Evolutionary conservation across 2,797 vertebrate species (phyloP).

Genomic region (Myotis vivesi): DNA sequence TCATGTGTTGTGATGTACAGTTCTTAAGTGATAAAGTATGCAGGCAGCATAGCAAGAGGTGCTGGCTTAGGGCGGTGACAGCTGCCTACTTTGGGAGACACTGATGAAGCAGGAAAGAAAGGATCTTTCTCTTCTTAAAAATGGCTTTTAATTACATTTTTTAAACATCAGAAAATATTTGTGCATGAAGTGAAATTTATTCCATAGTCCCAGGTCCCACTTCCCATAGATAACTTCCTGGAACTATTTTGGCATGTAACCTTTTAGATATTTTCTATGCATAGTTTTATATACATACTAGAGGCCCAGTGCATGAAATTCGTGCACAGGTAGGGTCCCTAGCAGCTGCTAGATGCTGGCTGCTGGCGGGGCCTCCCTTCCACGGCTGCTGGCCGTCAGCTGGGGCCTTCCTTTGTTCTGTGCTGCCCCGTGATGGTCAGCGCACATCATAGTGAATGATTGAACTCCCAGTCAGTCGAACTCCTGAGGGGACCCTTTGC

Average conservation of each 20-base stretch:
- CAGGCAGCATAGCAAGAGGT: not conserved
- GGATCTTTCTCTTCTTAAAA: not conserved
- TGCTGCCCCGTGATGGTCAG: no score
- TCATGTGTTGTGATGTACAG: not conserved
- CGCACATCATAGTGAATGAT: no score
- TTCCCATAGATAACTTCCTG: not conserved
- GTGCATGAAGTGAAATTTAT: not conserved
- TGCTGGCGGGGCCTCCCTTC: no score
- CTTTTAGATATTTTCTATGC: not conserved
- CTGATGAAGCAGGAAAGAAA: conserved; percentile 17
- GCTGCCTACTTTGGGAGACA: conserved; percentile 39
- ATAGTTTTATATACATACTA: not conserved
- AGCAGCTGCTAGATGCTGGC: no score
- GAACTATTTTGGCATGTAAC: not conserved
- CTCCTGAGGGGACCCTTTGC: no score
- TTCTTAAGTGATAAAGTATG: conserved; percentile 6
- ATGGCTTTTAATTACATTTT: conserved; percentile 15
- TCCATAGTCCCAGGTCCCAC: not conserved
- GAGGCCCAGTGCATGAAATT: no score
- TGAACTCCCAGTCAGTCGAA: no score
- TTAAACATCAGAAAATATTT: not conserved
- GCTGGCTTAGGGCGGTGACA: conserved; percentile 30
- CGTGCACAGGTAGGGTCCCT: no score
- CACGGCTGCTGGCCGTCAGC: no score
- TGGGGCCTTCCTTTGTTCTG: no score